Percentiles rank a stretch among this genome's conserved stretches.
Conservation (phyloP, 2,888 invertebrate species). For the Ceratothoa steindachneri region DNA sequence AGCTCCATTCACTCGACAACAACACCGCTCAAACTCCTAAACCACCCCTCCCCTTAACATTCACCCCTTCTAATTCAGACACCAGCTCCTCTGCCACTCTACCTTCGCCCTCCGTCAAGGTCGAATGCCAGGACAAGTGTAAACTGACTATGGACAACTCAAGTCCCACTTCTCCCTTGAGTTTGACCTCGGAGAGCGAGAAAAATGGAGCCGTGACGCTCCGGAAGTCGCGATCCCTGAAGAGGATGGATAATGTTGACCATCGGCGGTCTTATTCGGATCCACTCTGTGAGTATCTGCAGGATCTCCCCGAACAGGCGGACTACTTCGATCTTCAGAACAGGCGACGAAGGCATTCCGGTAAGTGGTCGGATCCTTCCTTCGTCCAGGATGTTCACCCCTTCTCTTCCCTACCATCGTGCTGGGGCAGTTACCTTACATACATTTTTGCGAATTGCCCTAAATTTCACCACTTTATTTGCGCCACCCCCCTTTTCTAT, state of each 20-base stretch:
- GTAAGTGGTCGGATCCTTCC: too few species aligned
- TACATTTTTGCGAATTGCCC: too few species aligned
- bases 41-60: background rate
- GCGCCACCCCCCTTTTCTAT: too few species aligned
- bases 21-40: background rate
- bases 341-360: constrained; percentile 23
- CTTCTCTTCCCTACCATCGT: too few species aligned
- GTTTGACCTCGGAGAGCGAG: background rate
- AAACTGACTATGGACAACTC: background rate
- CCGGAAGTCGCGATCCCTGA: background rate
- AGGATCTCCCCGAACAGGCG: constrained; percentile 3
- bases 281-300: constrained; percentile 28
- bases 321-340: background rate
- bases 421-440: too few species aligned
- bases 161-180: background rate
- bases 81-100: background rate
- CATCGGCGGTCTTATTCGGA: constrained; percentile 33
- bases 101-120: background rate
- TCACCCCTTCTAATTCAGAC: background rate
- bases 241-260: constrained; percentile 8
- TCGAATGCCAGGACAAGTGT: background rate
- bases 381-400: too few species aligned
- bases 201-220: background rate
- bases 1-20: background rate
- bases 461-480: too few species aligned